A percentile compares a stretch with the other conserved stretches of the same genome.
Conservation (phyloP, 1,140 invertebrate species). For the Cydia amplana region DNA sequence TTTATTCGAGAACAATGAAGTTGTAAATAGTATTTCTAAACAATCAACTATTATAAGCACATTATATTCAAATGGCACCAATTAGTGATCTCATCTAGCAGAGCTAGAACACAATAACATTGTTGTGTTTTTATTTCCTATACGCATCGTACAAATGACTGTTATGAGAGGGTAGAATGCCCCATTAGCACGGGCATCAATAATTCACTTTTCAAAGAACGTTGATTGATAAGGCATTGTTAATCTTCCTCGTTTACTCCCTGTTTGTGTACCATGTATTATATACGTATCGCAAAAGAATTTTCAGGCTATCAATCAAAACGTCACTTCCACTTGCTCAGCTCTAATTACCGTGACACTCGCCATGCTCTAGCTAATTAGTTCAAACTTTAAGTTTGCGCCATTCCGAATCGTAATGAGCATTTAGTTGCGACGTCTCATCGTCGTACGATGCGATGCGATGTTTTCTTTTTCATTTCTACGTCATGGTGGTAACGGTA, state of each 20-base stretch:
- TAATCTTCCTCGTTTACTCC: neutral
- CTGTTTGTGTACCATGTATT: neutral
- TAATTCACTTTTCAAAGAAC: neutral
- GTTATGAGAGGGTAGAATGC: neutral
- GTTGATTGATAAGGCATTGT: neutral
- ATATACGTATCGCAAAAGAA: neutral
- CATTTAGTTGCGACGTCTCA: neutral
- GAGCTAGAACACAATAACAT: neutral
- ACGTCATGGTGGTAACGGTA: too few relatives aligned
- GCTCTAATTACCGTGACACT: neutral
- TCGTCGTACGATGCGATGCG: too few relatives aligned
- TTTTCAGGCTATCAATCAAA: neutral
- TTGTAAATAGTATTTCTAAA: neutral
- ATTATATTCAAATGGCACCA: slow-evolving; percentile 5
- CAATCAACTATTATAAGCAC: neutral
- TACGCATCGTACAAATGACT: neutral
- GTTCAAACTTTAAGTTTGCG: neutral
- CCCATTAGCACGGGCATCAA: neutral
- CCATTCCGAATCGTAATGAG: neutral
- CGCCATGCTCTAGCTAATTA: neutral
- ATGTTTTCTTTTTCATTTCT: too few relatives aligned
- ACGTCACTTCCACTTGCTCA: neutral
- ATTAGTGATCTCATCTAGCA: slow-evolving; percentile 6
- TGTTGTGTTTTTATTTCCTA: neutral
- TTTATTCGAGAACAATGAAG: neutral